phyloP scores from a whole-genome alignment of 2,888 invertebrate species.

The Andrena fulva region DNA sequence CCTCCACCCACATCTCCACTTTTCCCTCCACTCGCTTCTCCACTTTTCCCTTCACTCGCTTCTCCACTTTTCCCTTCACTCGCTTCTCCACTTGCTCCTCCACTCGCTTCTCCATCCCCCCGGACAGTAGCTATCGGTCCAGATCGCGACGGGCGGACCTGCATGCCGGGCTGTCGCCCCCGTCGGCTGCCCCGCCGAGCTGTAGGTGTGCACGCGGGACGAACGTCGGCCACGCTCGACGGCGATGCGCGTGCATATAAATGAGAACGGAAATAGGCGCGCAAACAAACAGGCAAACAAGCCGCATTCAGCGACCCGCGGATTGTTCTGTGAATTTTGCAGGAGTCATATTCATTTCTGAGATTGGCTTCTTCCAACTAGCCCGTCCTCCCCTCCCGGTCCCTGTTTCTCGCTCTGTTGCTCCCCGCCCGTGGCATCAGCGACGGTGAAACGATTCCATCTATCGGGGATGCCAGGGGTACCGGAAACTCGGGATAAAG shows the following conservation, averaged over 20 bases:
- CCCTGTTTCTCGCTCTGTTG: slow-evolving; percentile 14
- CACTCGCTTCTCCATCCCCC: no score
- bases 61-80: no score
- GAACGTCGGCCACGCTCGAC: slow-evolving; percentile 8
- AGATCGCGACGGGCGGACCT: no score
- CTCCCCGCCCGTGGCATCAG: slow-evolving; percentile 8
- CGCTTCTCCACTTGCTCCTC: no score
- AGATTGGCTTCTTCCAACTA: slow-evolving; percentile 73
- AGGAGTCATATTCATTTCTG: slow-evolving; percentile 76
- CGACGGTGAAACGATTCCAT: slow-evolving; percentile 61
- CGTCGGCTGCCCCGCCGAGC: background rate
- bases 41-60: no score
- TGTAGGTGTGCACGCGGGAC: background rate
- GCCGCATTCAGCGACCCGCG: slow-evolving; percentile 72
- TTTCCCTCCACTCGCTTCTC: no score
- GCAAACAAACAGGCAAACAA: slow-evolving; percentile 81
- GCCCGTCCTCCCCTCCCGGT: slow-evolving; percentile 5
- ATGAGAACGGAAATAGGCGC: slow-evolving; percentile 79
- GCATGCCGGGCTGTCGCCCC: background rate
- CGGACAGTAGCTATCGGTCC: no score
- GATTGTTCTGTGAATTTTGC: slow-evolving; percentile 78
- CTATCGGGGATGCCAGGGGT: slow-evolving; percentile 57
- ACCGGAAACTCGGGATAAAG: slow-evolving; percentile 47
- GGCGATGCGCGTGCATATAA: slow-evolving; percentile 77
- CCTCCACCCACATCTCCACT: no score